Conservation (phyloP, 2,113 vertebrate genomes). For the Periophthalmus modestus region DNA sequence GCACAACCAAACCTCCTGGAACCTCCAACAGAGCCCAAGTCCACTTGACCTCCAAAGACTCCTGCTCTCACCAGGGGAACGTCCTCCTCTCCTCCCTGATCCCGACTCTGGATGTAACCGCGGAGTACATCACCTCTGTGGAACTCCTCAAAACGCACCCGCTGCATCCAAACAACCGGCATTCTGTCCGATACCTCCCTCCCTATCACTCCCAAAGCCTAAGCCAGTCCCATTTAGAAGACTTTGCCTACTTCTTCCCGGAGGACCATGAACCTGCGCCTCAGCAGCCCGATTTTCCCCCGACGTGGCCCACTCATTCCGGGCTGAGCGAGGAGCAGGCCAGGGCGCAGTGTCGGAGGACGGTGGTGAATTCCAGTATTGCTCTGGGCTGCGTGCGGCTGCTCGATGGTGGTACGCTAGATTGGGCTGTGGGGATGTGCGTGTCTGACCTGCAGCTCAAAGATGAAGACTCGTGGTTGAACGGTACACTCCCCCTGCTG, state of each 20-base stretch:
- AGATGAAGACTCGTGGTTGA: constrained; percentile 83
- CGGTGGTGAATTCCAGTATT: constrained; percentile 81
- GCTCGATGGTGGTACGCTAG: constrained; percentile 61
- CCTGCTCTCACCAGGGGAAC: constrained; percentile 73
- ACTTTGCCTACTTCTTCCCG: constrained; percentile 87
- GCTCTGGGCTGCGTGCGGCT: constrained; percentile 75
- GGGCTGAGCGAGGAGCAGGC: constrained; percentile 76
- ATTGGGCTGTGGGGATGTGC: constrained; percentile 77
- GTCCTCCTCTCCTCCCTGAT: constrained; percentile 76
- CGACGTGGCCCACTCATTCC: constrained; percentile 84
- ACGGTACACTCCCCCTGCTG: constrained; percentile 81
- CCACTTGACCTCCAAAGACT: constrained; percentile 23
- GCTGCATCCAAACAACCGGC: constrained; percentile 44
- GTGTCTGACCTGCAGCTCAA: constrained; percentile 85
- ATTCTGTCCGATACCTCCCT: constrained; percentile 64
- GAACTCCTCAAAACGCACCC: constrained; percentile 26
- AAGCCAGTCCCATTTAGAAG: constrained; percentile 76
- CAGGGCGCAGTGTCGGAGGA: constrained; percentile 69
- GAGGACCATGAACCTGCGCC: constrained; percentile 81
- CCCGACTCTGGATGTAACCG: constrained; percentile 84
- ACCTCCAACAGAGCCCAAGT: constrained; percentile 49
- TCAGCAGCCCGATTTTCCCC: constrained; percentile 57
- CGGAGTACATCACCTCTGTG: constrained; percentile 78
- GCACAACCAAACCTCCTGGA: constrained; percentile 44
- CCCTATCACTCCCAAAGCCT: constrained; percentile 76